Percentiles rank a stretch among this genome's conserved stretches.
Evolutionary conservation across 2,113 vertebrate species (phyloP).

Genomic region (Hydropotes inermis): DNA sequence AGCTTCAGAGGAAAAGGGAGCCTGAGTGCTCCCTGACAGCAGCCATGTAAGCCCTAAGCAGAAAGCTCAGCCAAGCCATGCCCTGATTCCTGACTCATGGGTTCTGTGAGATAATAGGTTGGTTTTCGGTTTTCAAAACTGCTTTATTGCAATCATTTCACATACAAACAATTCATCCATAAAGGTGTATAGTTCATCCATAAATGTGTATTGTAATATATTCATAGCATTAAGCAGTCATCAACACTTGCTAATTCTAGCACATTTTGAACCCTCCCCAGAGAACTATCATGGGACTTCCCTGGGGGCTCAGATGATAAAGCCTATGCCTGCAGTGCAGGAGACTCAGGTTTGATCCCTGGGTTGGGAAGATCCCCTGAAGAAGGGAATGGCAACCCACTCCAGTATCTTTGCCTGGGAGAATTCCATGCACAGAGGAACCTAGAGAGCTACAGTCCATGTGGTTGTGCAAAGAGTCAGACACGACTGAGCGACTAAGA

Average conservation of each 20-base stretch:
- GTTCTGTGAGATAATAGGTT: background rate
- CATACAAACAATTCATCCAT: background rate
- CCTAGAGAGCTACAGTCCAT: background rate
- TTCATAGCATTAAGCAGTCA: background rate
- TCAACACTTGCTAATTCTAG: background rate
- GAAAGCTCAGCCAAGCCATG: background rate
- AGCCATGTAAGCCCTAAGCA: background rate
- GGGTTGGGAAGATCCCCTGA: background rate
- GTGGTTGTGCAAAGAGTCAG: background rate
- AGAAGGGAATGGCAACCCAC: background rate
- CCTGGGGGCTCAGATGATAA: background rate
- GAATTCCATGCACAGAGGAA: background rate
- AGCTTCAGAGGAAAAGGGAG: background rate
- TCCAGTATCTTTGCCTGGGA: background rate
- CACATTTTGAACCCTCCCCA: background rate
- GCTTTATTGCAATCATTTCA: background rate
- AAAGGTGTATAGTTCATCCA: background rate
- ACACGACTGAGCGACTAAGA: background rate
- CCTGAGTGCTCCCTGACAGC: fast-evolving
- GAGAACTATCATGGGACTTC: background rate
- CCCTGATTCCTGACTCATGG: background rate
- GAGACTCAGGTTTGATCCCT: background rate
- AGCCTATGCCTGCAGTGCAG: background rate
- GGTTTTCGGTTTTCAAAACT: background rate
- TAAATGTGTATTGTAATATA: background rate